Evolutionary conservation across 2,888 invertebrate genomes (phyloP), one percentile per base, ranked within the genome.

Genomic region (Diaphora mendica): DNA sequence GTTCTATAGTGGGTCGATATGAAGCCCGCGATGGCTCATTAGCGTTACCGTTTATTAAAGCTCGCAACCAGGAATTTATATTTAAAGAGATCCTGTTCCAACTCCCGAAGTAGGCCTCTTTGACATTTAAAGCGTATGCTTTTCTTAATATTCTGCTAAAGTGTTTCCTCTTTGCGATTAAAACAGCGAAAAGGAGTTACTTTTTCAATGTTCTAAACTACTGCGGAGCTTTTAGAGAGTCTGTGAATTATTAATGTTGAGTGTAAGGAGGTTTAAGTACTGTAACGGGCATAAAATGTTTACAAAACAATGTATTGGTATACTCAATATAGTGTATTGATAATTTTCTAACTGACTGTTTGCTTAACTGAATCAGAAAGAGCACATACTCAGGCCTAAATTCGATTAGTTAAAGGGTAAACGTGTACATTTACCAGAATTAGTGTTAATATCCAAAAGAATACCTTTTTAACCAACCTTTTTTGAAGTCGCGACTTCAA

Each of bases 21-120:
- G 59, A 80, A 79, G 84, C 77, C 79, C 82, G 82, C 80, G 77
- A 83, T 79, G 80, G 75, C 85, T 87, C 85, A 87, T 86, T 88
- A 89, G 76, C 74, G 76, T 72, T 76, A 72, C 79, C 81, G 80
- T 86, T 86, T 81, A 88, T 88, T 88, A 88, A 83, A 85, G 77
- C 73, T 77, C 68, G 72, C 71, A 39, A 39, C 68, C 62, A 42
- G 69, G 23, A 78, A 76, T 74, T 70, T 65, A 71, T 35, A 39
- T 70, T 17, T 73, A 62, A 72, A 74, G 44, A 77, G 64, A 72
- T 72, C 51, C 39, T 73, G 68, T 78, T 71, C 76, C 66, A 75
- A 48, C 68, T 59, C 17, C 33, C n/a, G 39, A 64, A 70, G 55
- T 74, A 71, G 70, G n/a, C 30, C 30, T 74, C 64, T 76, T 73